Conservation (phyloP, 2,113 vertebrate genomes). For the Phyllostomus hastatus region DNA sequence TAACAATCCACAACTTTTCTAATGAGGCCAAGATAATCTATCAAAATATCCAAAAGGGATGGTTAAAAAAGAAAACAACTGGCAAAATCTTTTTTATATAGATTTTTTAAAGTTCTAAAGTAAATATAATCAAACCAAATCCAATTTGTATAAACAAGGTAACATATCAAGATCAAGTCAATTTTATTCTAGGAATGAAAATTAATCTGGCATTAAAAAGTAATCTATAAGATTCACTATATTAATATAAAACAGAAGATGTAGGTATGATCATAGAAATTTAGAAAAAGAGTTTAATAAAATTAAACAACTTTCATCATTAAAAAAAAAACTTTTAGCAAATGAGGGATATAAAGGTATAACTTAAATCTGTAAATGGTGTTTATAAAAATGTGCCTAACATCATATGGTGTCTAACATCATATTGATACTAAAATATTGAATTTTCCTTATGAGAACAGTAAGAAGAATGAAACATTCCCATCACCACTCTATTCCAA, state of each 20-base stretch:
- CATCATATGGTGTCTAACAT: not conserved
- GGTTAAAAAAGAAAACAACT: not conserved
- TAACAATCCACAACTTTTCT: not conserved
- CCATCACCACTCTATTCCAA: not conserved
- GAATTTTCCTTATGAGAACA: not conserved
- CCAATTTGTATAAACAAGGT: not conserved
- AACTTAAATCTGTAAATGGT: not conserved
- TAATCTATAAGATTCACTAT: not conserved
- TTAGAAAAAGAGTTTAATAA: not conserved
- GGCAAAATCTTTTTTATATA: not conserved
- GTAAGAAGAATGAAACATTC: not conserved
- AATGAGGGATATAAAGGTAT: not conserved
- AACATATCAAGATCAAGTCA: not conserved
- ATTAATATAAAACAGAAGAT: not conserved
- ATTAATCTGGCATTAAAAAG: not conserved
- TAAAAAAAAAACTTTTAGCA: conserved; percentile 62
- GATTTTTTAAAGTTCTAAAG: not conserved
- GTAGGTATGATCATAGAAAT: not conserved
- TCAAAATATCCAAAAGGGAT: not conserved
- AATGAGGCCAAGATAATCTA: not conserved
- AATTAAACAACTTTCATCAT: not conserved
- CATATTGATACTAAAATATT: not conserved
- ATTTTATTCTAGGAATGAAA: not conserved
- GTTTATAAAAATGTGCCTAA: not conserved
- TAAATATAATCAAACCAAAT: not conserved